These are phyloP conservation scores for Ormyrus pomaceus DNA, from an alignment of 2,888 invertebrate genomes.

Conservation along the genomic window DNA sequence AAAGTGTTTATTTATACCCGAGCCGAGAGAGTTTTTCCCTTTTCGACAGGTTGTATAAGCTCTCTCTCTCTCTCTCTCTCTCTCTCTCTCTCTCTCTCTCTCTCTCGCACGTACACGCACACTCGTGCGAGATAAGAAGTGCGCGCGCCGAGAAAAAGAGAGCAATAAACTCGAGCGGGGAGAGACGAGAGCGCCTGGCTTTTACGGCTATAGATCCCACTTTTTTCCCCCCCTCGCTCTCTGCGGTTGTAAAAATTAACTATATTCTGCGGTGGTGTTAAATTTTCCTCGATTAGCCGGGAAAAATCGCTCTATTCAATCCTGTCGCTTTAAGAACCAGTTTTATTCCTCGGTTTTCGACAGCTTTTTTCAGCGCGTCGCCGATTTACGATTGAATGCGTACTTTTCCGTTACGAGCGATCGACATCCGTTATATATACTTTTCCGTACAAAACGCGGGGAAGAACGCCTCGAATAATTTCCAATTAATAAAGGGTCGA, in stretches of 20 bases:
- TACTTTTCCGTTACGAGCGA: too few relatives aligned
- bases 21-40: slow-evolving; percentile 8
- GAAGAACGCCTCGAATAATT: too few relatives aligned
- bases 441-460: too few relatives aligned
- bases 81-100: background rate
- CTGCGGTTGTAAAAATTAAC: background rate
- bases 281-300: slow-evolving; percentile 8
- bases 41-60: background rate
- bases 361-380: too few relatives aligned
- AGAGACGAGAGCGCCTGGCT: background rate
- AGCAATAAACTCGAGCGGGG: background rate
- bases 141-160: background rate
- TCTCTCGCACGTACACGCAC: background rate
- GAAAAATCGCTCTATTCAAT: slow-evolving; percentile 6
- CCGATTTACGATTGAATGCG: too few relatives aligned
- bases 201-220: background rate
- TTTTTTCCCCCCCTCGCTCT: background rate
- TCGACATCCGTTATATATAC: too few relatives aligned
- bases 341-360: background rate
- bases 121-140: background rate
- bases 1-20: slow-evolving; percentile 33
- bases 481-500: too few relatives aligned
- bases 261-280: slow-evolving; percentile 1
- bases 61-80: background rate
- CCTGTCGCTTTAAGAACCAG: slow-evolving; percentile 44